Evolutionary conservation across 2,797 vertebrate genomes (phyloP).

Genomic region (Gymnocypris eckloni): DNA sequence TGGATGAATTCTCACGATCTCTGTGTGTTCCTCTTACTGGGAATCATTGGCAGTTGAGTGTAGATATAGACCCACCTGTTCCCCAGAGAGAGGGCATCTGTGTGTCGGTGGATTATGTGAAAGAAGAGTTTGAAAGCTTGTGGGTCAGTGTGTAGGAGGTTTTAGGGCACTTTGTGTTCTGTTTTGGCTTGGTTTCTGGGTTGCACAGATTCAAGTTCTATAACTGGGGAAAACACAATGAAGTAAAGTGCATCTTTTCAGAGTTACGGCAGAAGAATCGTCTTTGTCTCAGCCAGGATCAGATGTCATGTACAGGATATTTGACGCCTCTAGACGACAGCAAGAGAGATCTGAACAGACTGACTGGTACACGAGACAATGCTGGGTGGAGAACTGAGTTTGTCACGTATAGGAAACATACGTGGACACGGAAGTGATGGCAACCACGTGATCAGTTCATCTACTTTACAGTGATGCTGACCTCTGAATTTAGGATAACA

Average conservation of each 20-base stretch:
- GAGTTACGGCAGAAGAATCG: background rate
- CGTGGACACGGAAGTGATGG: background rate
- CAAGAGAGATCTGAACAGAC: background rate
- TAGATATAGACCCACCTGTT: conserved; percentile 15
- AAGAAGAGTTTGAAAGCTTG: background rate
- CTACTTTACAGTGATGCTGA: background rate
- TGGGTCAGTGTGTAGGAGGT: background rate
- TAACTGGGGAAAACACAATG: conserved; percentile 12
- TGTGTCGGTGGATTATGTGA: background rate
- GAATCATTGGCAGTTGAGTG: background rate
- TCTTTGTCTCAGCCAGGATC: background rate
- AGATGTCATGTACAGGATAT: background rate
- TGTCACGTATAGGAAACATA: background rate
- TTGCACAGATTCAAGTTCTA: background rate
- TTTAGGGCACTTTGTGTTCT: background rate
- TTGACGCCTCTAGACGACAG: background rate
- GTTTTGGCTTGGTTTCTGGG: background rate
- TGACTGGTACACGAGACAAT: background rate
- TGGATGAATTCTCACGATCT: background rate
- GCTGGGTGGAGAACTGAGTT: background rate
- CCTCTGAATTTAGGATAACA: background rate
- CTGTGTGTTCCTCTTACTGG: background rate
- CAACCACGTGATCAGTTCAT: background rate
- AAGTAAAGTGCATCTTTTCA: background rate
- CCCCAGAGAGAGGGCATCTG: background rate